Evolutionary conservation across 1,140 invertebrate genomes (phyloP), one percentile per base, ranked within the genome.

Genomic region (Macrocentrus cingulum): DNA sequence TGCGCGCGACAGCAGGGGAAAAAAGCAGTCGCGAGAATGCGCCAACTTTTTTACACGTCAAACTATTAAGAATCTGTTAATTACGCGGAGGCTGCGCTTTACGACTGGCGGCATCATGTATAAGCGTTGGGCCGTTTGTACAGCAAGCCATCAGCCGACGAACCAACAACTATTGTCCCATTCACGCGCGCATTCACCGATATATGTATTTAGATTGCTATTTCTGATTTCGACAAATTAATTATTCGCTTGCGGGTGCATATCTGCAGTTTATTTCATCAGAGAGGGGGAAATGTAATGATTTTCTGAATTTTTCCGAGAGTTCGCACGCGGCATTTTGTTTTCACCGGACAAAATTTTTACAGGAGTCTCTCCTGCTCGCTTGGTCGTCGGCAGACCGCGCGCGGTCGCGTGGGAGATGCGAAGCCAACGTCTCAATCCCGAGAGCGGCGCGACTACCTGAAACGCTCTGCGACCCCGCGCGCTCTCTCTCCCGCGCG

Each of bases 361-460:
- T 29, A 44, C 56, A 34, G 50, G 22, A 49, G 46, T 8, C 11
- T 23, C 16, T 23, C 45, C 22, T 11, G 6, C 1, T 32, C 29
- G 29, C 13, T 13, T 2, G 15, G 3, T 11, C 13, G 18, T 7
- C 16, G 11, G 6, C 11, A 7, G 37, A 20, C 19, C n/a, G 6
- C 8, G 34, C 42, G 20, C 9, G 25, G 56, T 59, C 61, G 66
- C 62, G 68, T 69, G 67, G 68, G 67, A 67, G 67, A 58, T 63
- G 65, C 67, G 48, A 54, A 59, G 56, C 25, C 44, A 68, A 70
- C 68, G 61, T 66, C 69, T 70, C 68, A 70, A 70, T 70, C 58
- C 61, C n/a, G n/a, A 61, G 53, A 25, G 32, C 22, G 44, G 60
- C 41, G 44, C n/a, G 64, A 64, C 68, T 70, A 69, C 69, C 68